Base-by-base conservation (phyloP, 2,888 invertebrate species). In the Caradrina kadenii region DNA sequence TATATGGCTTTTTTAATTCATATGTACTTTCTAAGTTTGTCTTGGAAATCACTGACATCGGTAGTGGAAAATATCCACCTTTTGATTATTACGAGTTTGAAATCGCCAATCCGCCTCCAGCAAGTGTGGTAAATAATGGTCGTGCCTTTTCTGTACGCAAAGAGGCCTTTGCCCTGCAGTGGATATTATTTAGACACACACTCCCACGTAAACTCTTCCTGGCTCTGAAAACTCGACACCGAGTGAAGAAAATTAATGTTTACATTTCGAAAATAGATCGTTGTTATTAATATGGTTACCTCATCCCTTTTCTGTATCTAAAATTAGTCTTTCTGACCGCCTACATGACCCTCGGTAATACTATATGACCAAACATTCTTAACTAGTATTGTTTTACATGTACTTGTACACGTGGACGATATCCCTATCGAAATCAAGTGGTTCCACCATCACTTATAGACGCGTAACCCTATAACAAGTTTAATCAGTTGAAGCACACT, bases 401-500 rank as follows among this genome's bases (percentile, higher is more conserved):
- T n/a, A 48, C 48, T n/a, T n/a, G n/a, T n/a, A n/a, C n/a, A 22
- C 7, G 11, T 26, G 45, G 63, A 31, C 70, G 64, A 19, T 19
- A 61, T 35, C 35, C 35, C 35, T 52, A 53, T 6, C 35, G 19
- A 49, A 74, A 19, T 60, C 42, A 65, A 73, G 54, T 65, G 55
- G 50, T 50, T 65, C 55, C 64, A 45, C 17, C 48, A 59, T 64
- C 67, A 39, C 52, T 64, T 62, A 68, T n/a, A 49, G 48, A 17
- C 45, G 39, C 64, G 79, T 68, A 65, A 65, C 19, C 68, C 42
- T 68, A 65, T 73, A 64, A 52, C 61, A 22, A 61, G 52, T 55
- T 65, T 62, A 62, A 77, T 79, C 64, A 59, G 21, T 56, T 68
- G 53, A 63, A 79, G 79, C n/a, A 60, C 62, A 35, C 79, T 77